Conservation (phyloP, 2,888 invertebrate genomes). For the Litoditis marina region DNA sequence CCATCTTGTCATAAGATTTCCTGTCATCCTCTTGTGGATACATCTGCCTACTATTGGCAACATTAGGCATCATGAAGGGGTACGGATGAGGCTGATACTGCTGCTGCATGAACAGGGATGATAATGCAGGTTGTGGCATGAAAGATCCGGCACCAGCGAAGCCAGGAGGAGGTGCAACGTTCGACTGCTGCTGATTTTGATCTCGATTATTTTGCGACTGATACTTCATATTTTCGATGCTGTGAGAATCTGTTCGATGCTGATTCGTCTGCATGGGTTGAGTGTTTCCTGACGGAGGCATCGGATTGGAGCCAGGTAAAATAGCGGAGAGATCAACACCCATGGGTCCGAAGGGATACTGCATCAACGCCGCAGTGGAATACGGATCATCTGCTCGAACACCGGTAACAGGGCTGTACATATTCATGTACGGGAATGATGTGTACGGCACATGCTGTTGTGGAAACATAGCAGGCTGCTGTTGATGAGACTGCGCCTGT, state of each 20-base stretch:
- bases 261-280: conserved; percentile 26
- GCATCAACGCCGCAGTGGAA: conserved; percentile 31
- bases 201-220: conserved; percentile 28
- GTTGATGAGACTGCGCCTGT: conserved; percentile 20
- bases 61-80: conserved; percentile 34
- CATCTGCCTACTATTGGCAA: conserved; percentile 31
- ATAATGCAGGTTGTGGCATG: conserved; percentile 32
- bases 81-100: conserved; percentile 19
- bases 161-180: conserved; percentile 47
- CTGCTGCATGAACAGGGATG: conserved; percentile 38
- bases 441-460: conserved; percentile 28
- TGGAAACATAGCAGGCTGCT: conserved; percentile 23
- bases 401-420: conserved; percentile 39
- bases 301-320: conserved; percentile 22
- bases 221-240: conserved; percentile 38
- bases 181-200: conserved; percentile 36
- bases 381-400: conserved; percentile 39
- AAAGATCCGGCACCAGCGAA: conserved; percentile 27
- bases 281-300: conserved; percentile 19
- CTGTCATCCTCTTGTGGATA: conserved; percentile 33
- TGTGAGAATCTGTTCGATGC: conserved; percentile 30
- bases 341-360: conserved; percentile 36
- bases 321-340: conserved; percentile 37
- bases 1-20: conserved; percentile 35
- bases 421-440: conserved; percentile 31